Base-by-base conservation (phyloP, 2,888 invertebrate species). In the Lysandra bellargus region DNA sequence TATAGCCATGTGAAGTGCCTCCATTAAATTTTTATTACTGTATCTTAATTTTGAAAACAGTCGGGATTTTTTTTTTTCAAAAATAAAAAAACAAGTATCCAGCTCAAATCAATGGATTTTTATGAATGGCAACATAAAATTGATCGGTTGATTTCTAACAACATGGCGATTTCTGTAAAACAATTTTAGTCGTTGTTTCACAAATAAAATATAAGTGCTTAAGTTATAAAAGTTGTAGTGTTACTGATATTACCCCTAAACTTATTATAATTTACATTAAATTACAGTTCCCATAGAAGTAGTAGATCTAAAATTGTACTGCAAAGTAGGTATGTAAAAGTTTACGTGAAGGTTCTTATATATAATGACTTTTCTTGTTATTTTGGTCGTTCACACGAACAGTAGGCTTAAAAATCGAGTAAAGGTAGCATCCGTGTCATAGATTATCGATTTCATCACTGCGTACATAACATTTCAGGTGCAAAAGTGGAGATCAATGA, bases 161-260 rank as follows among this genome's bases (percentile, higher is more conserved):
- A 94, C 90, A 94, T 94, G 94, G 93, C 94, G 90, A 89, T 80
- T 81, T 79, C 79, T 78, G 80, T 77, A 76, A 78, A 79, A 80
- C 78, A 77, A 79, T 78, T 77, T 69, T 78, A 80, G 44, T 80
- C 80, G 69, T 78, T 80, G 80, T 78, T 49, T 75, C 33, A 76
- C 23, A 49, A 76, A 57, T 17, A 4, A 4, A 4, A 57, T 30
- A 53, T 2, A 2, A n/a, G 49, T 33, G 76, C 33, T 17, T 9
- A 76, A 33, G 57, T 57, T 33, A 76, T 1, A 33, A 37, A 76
- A 53, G 33, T 57, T 53, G 30, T 57, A 76, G 14, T 5, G 3
- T 12, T 57, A 53, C 76, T 33, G 6, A 33, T 17, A 57, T 23
- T 76, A 6, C 1, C 17, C 14, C 1, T 57, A 53, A 6, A 49